Evolutionary conservation across 2,888 invertebrate species (phyloP), one percentile per base, ranked within the genome.

Genomic region (Melinaea menophilus): DNA sequence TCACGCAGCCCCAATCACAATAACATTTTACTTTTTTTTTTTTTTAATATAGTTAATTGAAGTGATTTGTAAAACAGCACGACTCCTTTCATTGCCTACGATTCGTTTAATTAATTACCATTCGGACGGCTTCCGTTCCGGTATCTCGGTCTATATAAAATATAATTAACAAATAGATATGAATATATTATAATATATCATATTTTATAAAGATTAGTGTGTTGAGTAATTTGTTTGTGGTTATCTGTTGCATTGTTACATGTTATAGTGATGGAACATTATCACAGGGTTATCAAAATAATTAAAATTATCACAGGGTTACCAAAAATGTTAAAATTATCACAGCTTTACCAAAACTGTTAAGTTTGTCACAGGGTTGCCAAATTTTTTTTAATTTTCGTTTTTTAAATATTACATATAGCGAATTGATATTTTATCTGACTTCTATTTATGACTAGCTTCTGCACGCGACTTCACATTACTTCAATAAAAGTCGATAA

Each of bases 41-140:
- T 89, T 90, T 90, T 90, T 90, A 88, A 90, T 90, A 88, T 88
- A 79, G 87, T 88, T 90, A 90, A 90, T 90, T 90, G 90, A 87
- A 89, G 88, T 88, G 89, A 90, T 90, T 90, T 90, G 90, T 90
- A 88, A 89, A 90, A 89, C 90, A 90, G 90, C 90, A 85, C 82
- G 90, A 88, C 86, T 88, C 87, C 89, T 90, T 90, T 90, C 90
- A 84, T 86, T 88, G 89, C 90, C 86, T 86, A 89, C 89, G 84
- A 88, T 89, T 88, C 86, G 82, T 86, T 86, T 88, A 90, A 90
- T 90, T 90, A 90, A 90, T 90, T 90, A 88, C 85, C 77, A 81
- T 88, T 86, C 80, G 78, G 84, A 79, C 80, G 80, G 88, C 90
- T 90, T 88, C 90, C 89, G 90, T 88, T 88, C 79, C 79, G 75